Conservation (phyloP, 1,140 invertebrate species). For the Littorina saxatilis region DNA sequence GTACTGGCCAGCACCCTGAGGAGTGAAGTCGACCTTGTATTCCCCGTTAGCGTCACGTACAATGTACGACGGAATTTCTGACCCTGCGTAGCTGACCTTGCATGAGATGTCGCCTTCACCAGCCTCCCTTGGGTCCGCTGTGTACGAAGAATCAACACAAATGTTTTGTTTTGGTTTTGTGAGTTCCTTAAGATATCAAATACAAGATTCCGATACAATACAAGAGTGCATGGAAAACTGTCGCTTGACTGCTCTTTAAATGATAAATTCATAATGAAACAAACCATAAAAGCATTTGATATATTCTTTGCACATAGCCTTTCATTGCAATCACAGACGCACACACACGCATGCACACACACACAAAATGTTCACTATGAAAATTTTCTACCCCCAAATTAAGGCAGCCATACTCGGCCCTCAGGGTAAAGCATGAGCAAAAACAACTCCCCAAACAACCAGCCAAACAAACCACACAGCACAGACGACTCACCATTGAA, state of each 20-base stretch:
- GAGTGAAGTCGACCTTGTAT: conserved; percentile 92
- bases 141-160: conserved; percentile 25
- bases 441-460: not conserved
- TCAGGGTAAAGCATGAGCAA: not conserved
- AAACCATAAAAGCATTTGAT: too few relatives aligned
- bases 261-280: too few relatives aligned
- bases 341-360: not conserved
- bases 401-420: too few relatives aligned
- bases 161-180: too few relatives aligned
- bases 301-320: too few relatives aligned
- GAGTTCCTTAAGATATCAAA: too few relatives aligned
- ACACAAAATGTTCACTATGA: too few relatives aligned
- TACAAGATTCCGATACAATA: not conserved
- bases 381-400: too few relatives aligned
- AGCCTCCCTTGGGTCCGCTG: conserved; percentile 67
- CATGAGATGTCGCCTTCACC: conserved; percentile 76
- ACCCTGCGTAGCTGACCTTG: conserved; percentile 85
- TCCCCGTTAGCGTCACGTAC: conserved; percentile 85
- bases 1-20: conserved; percentile 93
- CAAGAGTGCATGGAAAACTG: too few relatives aligned
- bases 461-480: too few relatives aligned
- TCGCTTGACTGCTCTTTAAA: too few relatives aligned
- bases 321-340: not conserved
- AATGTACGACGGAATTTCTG: conserved; percentile 87
- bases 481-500: conserved; percentile 69